Base-by-base conservation (phyloP, 2,888 invertebrate species). In the Sarcophaga subvicina region DNA sequence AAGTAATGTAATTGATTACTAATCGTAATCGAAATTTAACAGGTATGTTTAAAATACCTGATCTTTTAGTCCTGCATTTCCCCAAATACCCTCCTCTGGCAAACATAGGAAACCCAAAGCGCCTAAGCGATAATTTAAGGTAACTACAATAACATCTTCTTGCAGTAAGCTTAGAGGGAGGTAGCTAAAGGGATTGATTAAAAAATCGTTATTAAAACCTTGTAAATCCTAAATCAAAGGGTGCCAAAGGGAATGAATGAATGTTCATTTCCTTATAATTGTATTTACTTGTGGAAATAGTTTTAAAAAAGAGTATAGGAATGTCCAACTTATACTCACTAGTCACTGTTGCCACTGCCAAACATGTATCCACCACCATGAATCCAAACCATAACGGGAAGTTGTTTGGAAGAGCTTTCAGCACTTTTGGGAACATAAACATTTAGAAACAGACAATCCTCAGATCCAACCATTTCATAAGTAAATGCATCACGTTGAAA, bases 381-480 rank as follows among this genome's bases (percentile, higher is more conserved):
- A 66, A 93, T 90, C 90, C 91, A 93, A 0, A 93, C 92, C 93
- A 93, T 93, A 6, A 93, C 93, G 0, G 93, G 91, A 20, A 92
- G 72, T 0, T 89, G 89, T 10, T 79, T 62, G 0, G 70, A 37
- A 0, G 83, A 54, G 17, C 83, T 88, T 4, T 91, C 90, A 4
- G 10, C 54, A n/a, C 87, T 90, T 6, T 91, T 90, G 0, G 93
- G 93, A 3, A 89, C 90, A 83, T 91, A 93, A 10, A 93, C 90
- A 89, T 93, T 93, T 0, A 93, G 89, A 59, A 90, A 91, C 1
- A 93, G 89, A 66, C 93, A 93, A 70, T 93, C 90, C 83, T 93
- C 93, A 1, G 92, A 92, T 0, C 93, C 93, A 3, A 89, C 81
- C 0, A 91, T 83, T 11, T 90, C 85, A 0, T 78, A 45, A 0